Base-by-base conservation (phyloP, 2,113 vertebrate species). In the Epinephelus lanceolatus region DNA sequence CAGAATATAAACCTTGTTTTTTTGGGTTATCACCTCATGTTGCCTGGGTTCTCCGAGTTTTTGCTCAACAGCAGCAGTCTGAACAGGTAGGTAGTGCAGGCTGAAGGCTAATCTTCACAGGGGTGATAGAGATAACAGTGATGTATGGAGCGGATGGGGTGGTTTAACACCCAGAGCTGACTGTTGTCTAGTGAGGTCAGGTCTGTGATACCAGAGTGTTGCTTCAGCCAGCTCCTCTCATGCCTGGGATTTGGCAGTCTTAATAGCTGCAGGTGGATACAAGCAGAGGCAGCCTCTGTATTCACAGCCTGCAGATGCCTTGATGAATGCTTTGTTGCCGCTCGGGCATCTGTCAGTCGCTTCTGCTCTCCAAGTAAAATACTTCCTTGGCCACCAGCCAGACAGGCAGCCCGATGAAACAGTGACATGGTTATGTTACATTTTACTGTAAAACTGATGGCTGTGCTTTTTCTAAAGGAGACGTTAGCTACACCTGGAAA, bases 41-140 rank as follows among this genome's bases (percentile, higher is more conserved):
- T 68, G 49, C 74, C 33, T 1, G 40, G 62, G 52, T 47, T 78
- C 49, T 85, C 75, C 56, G 71, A 72, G 53, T 59, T 81, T 88
- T 76, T 59, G 60, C 71, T 85, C 73, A 71, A 9, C 69, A 85
- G 71, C 42, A 4, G 78, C 51, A 70, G 69, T 53, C 56, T 80
- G 77, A 86, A 47, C 76, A 86, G 84, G 89, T 72, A 84, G 81
- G 87, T 70, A 86, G 81, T 27, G 65, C 15, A 19, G 65, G 84
- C 78, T 87, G 80, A 87, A 84, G 83, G 83, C 85, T 94, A 91
- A 94, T 95, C 93, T 94, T 91, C 83, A 86, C 70, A 61, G 79
- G 79, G 85, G 90, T 91, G 90, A 90, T 91, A 66, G 90, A 89
- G 91, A 94, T 95, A 94, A 91, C 89, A 88, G 86, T 95, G 94